Percentiles rank a stretch among this genome's conserved stretches.
These are phyloP conservation scores for Ametastegia equiseti DNA, from an alignment of 2,888 invertebrate species.

Conservation along the genomic window DNA sequence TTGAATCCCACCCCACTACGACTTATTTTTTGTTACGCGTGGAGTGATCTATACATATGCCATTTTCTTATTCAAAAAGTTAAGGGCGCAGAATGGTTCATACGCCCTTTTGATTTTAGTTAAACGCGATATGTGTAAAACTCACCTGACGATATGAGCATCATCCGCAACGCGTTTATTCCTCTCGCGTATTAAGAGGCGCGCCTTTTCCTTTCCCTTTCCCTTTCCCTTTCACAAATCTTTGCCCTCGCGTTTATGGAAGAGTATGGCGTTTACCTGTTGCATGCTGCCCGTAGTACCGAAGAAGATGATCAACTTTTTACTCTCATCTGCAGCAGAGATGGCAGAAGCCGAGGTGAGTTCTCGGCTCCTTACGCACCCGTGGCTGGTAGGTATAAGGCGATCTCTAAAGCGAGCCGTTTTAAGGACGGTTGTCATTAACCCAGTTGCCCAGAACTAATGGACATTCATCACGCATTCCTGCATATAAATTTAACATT, in stretches of 20 bases:
- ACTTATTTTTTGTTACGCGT: too few species aligned
- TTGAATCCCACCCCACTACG: too few species aligned
- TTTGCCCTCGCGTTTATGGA: neutral
- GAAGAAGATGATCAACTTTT: constrained; percentile 45
- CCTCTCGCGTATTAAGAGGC: neutral
- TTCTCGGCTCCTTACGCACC: constrained; percentile 39
- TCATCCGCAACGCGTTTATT: constrained; percentile 25
- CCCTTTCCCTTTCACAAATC: constrained; percentile 28
- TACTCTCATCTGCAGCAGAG: constrained; percentile 41
- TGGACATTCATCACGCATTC: constrained; percentile 58
- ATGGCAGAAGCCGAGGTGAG: too few species aligned
- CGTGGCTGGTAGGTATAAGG: neutral
- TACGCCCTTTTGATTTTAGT: too few species aligned
- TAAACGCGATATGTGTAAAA: too few species aligned
- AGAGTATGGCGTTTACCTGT: neutral
- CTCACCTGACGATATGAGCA: too few species aligned
- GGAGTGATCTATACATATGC: too few species aligned
- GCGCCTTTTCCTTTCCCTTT: constrained; percentile 25
- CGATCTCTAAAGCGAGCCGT: constrained; percentile 8
- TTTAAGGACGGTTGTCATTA: constrained; percentile 41
- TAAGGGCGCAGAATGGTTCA: too few species aligned
- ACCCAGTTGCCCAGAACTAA: constrained; percentile 61
- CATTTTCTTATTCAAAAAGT: too few species aligned
- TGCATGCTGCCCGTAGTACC: neutral
- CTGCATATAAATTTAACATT: constrained; percentile 40